Conservation (phyloP, 2,888 invertebrate species). For the Pocota personata region DNA sequence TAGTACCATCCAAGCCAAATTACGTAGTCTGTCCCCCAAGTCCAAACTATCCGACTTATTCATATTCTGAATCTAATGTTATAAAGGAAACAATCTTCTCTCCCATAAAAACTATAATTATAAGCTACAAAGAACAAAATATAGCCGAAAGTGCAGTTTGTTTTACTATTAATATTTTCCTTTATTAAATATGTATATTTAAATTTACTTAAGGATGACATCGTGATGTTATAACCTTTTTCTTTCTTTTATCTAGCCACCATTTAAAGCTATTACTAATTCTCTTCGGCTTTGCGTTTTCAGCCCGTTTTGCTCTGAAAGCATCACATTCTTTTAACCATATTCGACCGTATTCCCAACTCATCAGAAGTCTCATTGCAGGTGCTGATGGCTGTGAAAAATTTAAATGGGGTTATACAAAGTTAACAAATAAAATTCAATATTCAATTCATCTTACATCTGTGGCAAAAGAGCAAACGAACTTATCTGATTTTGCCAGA, state of each 20-base stretch:
- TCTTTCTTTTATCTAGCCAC: slow-evolving; percentile 53
- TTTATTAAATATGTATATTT: too few species aligned
- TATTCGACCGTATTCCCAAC: slow-evolving; percentile 58
- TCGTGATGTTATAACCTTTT: background rate
- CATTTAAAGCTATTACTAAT: slow-evolving; percentile 36
- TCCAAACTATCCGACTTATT: too few species aligned
- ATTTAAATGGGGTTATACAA: background rate
- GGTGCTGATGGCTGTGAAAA: slow-evolving; percentile 5
- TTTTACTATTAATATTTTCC: too few species aligned
- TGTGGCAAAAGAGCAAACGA: slow-evolving; percentile 1
- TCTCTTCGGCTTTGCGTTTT: slow-evolving; percentile 40
- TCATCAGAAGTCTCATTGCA: slow-evolving; percentile 36
- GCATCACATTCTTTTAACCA: slow-evolving; percentile 56
- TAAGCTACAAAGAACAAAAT: too few species aligned
- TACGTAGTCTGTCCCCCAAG: too few species aligned
- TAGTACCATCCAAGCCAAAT: too few species aligned
- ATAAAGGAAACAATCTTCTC: too few species aligned
- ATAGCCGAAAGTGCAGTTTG: too few species aligned
- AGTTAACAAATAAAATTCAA: background rate
- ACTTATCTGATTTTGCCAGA: slow-evolving; percentile 5
- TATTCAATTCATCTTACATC: slow-evolving; percentile 39
- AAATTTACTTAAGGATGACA: too few species aligned
- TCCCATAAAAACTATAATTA: too few species aligned
- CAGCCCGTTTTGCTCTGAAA: slow-evolving; percentile 7
- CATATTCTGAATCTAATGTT: too few species aligned